Evolutionary conservation across 2,797 vertebrate species (phyloP), one percentile per base, ranked within the genome.

Genomic region (Meda fulgida): DNA sequence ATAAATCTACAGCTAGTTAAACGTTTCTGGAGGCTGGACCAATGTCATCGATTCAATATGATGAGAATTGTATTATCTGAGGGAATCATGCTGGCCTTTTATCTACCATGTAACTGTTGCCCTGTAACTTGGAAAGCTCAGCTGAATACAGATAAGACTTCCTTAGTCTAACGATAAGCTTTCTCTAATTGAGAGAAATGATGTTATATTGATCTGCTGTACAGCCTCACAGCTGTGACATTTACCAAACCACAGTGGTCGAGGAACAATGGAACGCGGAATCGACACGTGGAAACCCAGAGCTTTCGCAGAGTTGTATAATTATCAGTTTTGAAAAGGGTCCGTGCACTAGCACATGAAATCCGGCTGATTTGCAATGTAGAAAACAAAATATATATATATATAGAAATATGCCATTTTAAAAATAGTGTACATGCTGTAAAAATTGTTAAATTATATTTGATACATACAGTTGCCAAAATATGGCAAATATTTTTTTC

Each of bases 151-250:
- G 91, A 93, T 92, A 89, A 88, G 90, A 91, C 92, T 89, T 79
- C 91, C 91, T 80, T 31, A 83, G 77, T 85, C 80, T 83, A 89
- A 85, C 63, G 91, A 93, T 92, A 94, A 95, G 93, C 93, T 92
- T 90, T 89, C 86, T 86, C 91, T 91, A 93, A 92, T 93, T 93
- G 93, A 91, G 91, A 92, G 93, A 95, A 92, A 91, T 93, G 84
- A 92, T 93, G 91, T 92, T 92, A 92, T 94, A 93, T 91, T 92
- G 92, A 89, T 89, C 87, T 89, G 84, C 26, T 36, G 88, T 89
- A 92, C 92, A 89, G 93, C 91, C 85, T 91, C 66, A 76, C 85
- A 92, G 84, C 90, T 10, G 86, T 93, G 94, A 90, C 91, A 95
- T 94, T 95, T 94, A 93, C 90, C 94, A 34, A 70, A 66, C 60